Percentiles rank a stretch among this genome's conserved stretches.
Evolutionary conservation across 1,140 invertebrate genomes (phyloP).

Genomic region (Venturia canescens): DNA sequence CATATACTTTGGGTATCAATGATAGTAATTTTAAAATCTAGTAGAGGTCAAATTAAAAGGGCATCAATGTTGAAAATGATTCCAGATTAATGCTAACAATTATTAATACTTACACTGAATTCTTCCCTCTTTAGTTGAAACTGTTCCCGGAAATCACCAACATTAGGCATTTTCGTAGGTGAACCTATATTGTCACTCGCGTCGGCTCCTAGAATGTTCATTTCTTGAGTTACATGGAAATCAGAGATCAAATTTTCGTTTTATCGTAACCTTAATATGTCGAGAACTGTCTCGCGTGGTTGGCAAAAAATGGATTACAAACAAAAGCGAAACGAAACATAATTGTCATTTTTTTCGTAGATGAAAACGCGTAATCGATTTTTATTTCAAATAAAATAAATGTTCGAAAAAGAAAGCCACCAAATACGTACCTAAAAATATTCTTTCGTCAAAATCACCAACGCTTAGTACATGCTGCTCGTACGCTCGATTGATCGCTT

Average conservation of each 20-base stretch:
- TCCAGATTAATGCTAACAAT: no score
- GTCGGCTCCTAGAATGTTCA: constrained; percentile 77
- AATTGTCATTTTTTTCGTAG: constrained; percentile 1
- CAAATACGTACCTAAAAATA: constrained; percentile 86
- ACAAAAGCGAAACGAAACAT: neutral
- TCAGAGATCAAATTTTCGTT: neutral
- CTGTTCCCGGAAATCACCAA: constrained; percentile 77
- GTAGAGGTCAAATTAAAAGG: no score
- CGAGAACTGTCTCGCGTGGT: neutral
- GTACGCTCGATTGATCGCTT: constrained; percentile 91
- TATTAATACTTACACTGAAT: constrained; percentile 60
- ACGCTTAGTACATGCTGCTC: constrained; percentile 94
- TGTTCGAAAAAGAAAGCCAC: neutral
- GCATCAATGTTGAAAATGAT: no score
- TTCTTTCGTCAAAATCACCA: constrained; percentile 97
- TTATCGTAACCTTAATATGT: neutral
- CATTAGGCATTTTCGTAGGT: constrained; percentile 76
- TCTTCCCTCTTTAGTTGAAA: constrained; percentile 72
- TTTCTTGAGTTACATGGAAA: no score
- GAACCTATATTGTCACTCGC: constrained; percentile 86
- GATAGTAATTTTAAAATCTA: no score
- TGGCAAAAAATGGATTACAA: neutral
- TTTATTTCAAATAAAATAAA: neutral
- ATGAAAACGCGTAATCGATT: no score
- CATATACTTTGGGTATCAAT: no score